phyloP scores from a whole-genome alignment of 2,113 vertebrate genomes.

The Coracopsis vasa region DNA sequence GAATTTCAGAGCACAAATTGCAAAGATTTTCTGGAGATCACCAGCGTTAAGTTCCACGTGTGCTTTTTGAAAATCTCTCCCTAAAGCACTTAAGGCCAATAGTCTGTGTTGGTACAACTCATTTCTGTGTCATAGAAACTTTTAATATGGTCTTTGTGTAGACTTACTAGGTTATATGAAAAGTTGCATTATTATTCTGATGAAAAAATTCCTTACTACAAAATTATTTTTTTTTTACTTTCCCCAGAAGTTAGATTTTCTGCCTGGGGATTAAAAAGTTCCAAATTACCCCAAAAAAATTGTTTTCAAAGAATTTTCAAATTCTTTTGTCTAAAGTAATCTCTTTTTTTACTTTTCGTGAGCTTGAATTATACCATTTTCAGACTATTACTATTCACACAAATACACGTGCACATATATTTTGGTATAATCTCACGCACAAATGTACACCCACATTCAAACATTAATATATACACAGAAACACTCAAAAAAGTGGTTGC shows the following conservation, averaged over 20 bases:
- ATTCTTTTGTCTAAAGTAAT: background rate
- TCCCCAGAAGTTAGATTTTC: background rate
- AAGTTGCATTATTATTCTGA: background rate
- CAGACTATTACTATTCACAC: background rate
- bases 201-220: background rate
- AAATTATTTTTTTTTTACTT: background rate
- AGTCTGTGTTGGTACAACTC: background rate
- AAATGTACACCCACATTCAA: background rate
- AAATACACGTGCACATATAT: accelerated
- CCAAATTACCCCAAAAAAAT: background rate
- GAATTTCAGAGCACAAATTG: conserved; percentile 23
- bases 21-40: background rate
- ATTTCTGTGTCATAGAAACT: background rate
- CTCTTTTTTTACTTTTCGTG: background rate
- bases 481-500: background rate
- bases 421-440: background rate
- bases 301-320: background rate
- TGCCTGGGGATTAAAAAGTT: background rate
- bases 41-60: background rate
- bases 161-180: background rate
- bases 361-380: background rate
- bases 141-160: background rate
- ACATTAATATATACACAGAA: background rate
- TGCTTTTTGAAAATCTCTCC: background rate
- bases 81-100: background rate